Evolutionary conservation across 2,797 vertebrate species (phyloP).

Genomic region (Melanitta fusca): DNA sequence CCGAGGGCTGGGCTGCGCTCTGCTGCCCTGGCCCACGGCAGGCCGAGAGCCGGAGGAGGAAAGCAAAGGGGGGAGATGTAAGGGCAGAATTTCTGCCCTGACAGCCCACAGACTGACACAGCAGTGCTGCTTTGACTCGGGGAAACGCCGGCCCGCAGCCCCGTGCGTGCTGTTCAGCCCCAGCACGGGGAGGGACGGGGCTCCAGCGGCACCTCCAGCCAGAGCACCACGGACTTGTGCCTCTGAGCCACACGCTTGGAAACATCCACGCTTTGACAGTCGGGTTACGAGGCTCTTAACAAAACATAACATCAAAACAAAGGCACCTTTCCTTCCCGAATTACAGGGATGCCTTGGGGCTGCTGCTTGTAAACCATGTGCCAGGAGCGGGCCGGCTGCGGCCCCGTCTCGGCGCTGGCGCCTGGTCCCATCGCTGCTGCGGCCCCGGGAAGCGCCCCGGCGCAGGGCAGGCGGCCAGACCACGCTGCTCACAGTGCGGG

Average conservation of each 20-base stretch:
- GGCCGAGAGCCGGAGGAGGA: background rate
- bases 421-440: background rate
- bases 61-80: background rate
- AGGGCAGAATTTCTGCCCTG: background rate
- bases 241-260: background rate
- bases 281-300: background rate
- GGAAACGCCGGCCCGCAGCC: background rate
- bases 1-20: background rate
- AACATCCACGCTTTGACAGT: background rate
- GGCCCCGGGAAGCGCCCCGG: background rate
- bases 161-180: background rate
- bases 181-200: background rate
- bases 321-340: background rate
- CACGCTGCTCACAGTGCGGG: background rate
- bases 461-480: background rate
- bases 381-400: background rate
- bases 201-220: background rate
- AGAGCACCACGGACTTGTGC: fast-evolving
- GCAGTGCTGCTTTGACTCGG: too few species aligned
- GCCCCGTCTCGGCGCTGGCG: background rate
- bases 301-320: background rate
- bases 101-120: too few species aligned
- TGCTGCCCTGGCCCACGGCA: background rate
- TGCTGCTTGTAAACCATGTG: background rate
- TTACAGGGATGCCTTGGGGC: background rate